Conservation (phyloP, 2,797 vertebrate species). For the Hephaestus fuliginosus region DNA sequence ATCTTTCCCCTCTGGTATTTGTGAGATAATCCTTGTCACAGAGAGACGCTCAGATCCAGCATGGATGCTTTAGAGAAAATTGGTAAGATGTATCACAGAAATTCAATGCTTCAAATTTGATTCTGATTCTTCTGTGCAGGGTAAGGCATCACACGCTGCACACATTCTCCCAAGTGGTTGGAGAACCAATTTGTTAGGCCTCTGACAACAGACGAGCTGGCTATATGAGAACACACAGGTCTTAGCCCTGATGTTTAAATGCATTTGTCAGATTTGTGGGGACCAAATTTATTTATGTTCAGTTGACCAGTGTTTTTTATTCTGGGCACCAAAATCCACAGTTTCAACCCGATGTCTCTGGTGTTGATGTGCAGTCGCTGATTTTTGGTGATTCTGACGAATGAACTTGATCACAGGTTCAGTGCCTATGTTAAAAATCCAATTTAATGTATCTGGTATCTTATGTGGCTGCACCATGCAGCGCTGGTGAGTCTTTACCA, state of each 20-base stretch:
- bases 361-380: background rate
- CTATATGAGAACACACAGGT: constrained; percentile 66
- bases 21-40: constrained; percentile 72
- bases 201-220: constrained; percentile 68
- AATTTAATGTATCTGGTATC: constrained; percentile 2
- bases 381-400: constrained; percentile 8
- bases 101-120: constrained; percentile 75
- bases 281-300: constrained; percentile 51
- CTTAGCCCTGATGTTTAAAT: constrained; percentile 63
- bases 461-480: constrained; percentile 18
- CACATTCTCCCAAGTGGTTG: constrained; percentile 74
- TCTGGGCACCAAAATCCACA: background rate
- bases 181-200: constrained; percentile 80
- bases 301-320: constrained; percentile 25
- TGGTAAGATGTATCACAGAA: constrained; percentile 73
- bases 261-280: constrained; percentile 67
- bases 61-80: constrained; percentile 68
- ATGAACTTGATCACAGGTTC: background rate
- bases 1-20: constrained; percentile 52
- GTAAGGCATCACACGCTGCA: constrained; percentile 65
- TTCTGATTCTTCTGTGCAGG: constrained; percentile 72
- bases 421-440: background rate
- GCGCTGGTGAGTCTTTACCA: background rate
- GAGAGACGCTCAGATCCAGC: constrained; percentile 55
- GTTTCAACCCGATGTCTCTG: constrained; percentile 1